A percentile compares a stretch with the other conserved stretches of the same genome.
These are phyloP conservation scores for Apamea crenata DNA, from an alignment of 2,888 invertebrate species.

Conservation along the genomic window DNA sequence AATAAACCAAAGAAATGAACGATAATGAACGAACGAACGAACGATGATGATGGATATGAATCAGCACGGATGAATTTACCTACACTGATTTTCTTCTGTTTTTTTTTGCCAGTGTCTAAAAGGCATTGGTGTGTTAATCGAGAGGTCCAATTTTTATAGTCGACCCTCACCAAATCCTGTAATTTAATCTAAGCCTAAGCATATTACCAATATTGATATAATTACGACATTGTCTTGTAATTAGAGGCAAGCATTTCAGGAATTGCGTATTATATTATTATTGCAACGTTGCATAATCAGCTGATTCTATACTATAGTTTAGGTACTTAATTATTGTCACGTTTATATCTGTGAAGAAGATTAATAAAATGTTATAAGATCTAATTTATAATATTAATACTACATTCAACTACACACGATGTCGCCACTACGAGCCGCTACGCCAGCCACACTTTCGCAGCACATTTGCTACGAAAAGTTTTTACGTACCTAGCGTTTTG, in stretches of 20 bases:
- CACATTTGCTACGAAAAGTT: constrained; percentile 6
- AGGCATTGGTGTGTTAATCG: not conserved
- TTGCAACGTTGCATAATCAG: not conserved
- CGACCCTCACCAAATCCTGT: not conserved
- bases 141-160: not conserved
- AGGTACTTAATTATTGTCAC: not conserved
- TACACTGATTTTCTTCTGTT: not conserved
- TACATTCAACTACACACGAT: not conserved
- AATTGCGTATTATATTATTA: constrained; percentile 1
- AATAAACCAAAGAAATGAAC: too few species aligned
- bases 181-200: not conserved
- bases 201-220: not conserved
- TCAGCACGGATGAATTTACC: not conserved
- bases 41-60: too few species aligned
- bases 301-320: not conserved
- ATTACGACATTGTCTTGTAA: not conserved
- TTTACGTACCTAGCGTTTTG: not conserved
- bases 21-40: too few species aligned
- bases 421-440: not conserved
- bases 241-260: not conserved
- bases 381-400: not conserved
- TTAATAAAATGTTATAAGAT: not conserved
- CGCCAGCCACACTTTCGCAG: not conserved
- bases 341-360: not conserved
- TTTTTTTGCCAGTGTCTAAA: not conserved